Conservation (phyloP, 2,888 invertebrate genomes). For the Agrotis segetum region DNA sequence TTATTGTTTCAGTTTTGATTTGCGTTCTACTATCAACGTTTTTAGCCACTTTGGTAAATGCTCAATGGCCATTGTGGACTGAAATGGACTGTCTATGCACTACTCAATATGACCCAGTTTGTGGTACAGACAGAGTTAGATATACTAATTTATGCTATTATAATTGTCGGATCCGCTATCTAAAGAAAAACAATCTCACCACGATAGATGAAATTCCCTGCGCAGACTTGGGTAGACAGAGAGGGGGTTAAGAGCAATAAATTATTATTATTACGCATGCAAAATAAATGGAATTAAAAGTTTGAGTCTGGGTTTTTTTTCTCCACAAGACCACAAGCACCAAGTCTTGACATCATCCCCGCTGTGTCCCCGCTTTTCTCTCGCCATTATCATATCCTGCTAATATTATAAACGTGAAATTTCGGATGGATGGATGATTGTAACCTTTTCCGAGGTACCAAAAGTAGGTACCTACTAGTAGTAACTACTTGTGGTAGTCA, state of each 20-base stretch:
- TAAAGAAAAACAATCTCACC: constrained; percentile 48
- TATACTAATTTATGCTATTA: constrained; percentile 73
- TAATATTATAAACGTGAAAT: too few species aligned
- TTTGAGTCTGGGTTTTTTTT: background rate
- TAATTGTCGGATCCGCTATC: constrained; percentile 63
- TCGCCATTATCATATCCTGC: too few species aligned
- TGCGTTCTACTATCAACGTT: constrained; percentile 47
- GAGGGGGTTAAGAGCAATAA: background rate
- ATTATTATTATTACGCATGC: background rate
- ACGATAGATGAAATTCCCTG: constrained; percentile 62
- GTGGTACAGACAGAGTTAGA: constrained; percentile 65
- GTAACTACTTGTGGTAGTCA: too few species aligned
- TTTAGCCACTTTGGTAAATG: constrained; percentile 19
- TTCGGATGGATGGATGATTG: too few species aligned
- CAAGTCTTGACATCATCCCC: background rate
- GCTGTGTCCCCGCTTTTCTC: too few species aligned
- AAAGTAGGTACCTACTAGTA: too few species aligned
- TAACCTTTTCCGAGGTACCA: too few species aligned
- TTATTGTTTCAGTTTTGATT: constrained; percentile 57
- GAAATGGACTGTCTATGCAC: constrained; percentile 70
- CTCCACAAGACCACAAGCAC: too few species aligned
- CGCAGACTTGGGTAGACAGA: background rate
- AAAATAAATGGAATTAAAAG: constrained; percentile 5
- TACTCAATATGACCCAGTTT: constrained; percentile 72
- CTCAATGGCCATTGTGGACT: constrained; percentile 55